These are phyloP conservation scores for Indicator maculatus DNA, from an alignment of 2,113 vertebrate species.

Conservation along the genomic window DNA sequence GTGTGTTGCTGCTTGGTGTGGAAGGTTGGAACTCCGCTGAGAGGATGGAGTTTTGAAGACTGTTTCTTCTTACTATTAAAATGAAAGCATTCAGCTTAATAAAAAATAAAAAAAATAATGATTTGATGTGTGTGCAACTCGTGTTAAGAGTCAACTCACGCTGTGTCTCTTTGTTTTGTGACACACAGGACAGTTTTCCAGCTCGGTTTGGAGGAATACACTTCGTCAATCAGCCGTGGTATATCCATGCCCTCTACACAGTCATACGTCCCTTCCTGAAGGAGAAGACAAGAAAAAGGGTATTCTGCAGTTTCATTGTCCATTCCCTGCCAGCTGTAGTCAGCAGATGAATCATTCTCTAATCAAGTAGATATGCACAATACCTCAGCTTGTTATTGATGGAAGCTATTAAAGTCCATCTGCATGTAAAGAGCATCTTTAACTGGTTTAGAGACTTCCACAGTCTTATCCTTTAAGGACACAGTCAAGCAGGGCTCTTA, in stretches of 20 bases:
- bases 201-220: slow-evolving; percentile 98
- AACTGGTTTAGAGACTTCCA: not conserved
- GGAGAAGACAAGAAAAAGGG: slow-evolving; percentile 98
- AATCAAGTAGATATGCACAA: not conserved
- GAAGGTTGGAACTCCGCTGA: not conserved
- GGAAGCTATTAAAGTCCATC: not conserved
- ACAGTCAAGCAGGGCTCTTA: not conserved
- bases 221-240: slow-evolving; percentile 99
- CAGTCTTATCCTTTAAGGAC: not conserved
- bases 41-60: not conserved
- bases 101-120: not conserved
- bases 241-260: slow-evolving; percentile 97
- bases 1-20: not conserved
- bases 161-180: slow-evolving; percentile 5
- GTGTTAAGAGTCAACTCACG: not conserved
- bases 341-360: not conserved
- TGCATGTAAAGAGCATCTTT: not conserved
- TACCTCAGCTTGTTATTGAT: not conserved
- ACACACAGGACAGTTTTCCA: slow-evolving; percentile 93
- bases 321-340: not conserved
- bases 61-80: not conserved
- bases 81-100: not conserved
- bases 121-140: not conserved
- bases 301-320: slow-evolving; percentile 66
- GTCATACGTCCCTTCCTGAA: slow-evolving; percentile 97